A percentile compares a stretch with the other conserved stretches of the same genome.
Evolutionary conservation across 53 echinoderm and acorn worm species (phyloP).

Genomic region (Henricia sp.): DNA sequence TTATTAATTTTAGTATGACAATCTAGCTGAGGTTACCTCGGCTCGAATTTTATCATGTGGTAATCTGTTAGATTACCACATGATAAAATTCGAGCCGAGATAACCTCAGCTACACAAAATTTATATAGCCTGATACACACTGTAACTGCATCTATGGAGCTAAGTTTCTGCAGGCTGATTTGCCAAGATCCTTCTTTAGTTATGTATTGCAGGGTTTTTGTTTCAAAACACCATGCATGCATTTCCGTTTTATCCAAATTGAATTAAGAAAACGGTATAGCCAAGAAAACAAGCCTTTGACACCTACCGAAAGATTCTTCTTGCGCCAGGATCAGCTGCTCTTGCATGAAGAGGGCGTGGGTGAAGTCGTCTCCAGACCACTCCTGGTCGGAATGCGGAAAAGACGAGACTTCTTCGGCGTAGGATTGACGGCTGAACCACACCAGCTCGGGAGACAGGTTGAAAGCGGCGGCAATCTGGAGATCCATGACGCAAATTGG

Average conservation of each 20-base stretch:
- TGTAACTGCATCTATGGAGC: no score
- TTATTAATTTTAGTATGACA: background rate
- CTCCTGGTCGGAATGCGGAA: background rate
- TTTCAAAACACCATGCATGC: background rate
- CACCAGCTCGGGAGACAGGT: slow-evolving; percentile 21
- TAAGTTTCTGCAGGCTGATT: no score
- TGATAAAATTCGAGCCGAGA: no score
- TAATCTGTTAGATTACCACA: no score
- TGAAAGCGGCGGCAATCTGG: slow-evolving; percentile 5
- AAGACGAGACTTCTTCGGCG: slow-evolving; percentile 9
- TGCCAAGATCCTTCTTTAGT: no score
- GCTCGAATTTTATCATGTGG: no score
- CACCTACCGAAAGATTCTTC: no score
- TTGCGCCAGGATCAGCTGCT: slow-evolving; percentile 22
- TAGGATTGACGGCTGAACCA: slow-evolving; percentile 41
- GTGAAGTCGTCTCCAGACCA: slow-evolving; percentile 12
- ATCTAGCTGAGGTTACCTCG: no score
- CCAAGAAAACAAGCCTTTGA: background rate
- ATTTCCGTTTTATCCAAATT: background rate
- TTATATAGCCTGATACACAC: no score
- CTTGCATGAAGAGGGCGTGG: slow-evolving; percentile 34
- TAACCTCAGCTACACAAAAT: no score
- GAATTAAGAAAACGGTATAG: background rate
- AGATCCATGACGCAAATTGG: slow-evolving; percentile 19
- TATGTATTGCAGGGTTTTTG: no score